Conservation (phyloP, 2,888 invertebrate genomes). For the Andrena bucephala region DNA sequence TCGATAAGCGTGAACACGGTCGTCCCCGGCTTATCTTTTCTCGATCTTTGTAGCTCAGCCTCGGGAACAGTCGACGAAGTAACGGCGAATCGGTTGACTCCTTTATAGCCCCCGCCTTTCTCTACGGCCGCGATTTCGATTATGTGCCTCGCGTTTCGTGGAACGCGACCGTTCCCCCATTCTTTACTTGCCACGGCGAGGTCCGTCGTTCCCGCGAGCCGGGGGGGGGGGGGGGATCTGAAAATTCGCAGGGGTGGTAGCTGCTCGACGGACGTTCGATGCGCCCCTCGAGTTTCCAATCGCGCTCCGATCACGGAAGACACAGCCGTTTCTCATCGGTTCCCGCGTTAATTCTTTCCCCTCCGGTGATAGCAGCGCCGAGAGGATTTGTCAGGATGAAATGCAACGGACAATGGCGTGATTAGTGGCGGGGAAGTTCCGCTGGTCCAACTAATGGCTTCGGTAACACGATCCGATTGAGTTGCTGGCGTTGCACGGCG, state of each 20-base stretch:
- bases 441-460: constrained; percentile 41
- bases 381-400: constrained; percentile 25
- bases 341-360: background rate
- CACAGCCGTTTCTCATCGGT: background rate
- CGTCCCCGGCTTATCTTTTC: constrained; percentile 17
- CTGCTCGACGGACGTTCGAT: background rate
- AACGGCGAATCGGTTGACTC: background rate
- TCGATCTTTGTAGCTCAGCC: background rate
- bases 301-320: constrained; percentile 8
- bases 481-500: constrained; percentile 15
- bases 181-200: background rate
- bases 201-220: no score
- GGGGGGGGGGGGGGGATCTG: background rate
- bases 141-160: background rate
- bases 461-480: constrained; percentile 52
- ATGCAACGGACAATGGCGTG: constrained; percentile 44
- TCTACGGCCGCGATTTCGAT: background rate
- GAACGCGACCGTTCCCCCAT: background rate
- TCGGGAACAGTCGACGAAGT: background rate
- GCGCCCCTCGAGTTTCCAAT: background rate
- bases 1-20: constrained; percentile 13
- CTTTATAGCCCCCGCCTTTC: background rate
- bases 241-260: background rate
- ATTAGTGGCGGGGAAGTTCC: constrained; percentile 43
- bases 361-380: background rate